Evolutionary conservation across 37 sponge, comb jelly and placozoan genomes (phyloP), one percentile per base, ranked within the genome.

Genomic region (Beroe ovata): DNA sequence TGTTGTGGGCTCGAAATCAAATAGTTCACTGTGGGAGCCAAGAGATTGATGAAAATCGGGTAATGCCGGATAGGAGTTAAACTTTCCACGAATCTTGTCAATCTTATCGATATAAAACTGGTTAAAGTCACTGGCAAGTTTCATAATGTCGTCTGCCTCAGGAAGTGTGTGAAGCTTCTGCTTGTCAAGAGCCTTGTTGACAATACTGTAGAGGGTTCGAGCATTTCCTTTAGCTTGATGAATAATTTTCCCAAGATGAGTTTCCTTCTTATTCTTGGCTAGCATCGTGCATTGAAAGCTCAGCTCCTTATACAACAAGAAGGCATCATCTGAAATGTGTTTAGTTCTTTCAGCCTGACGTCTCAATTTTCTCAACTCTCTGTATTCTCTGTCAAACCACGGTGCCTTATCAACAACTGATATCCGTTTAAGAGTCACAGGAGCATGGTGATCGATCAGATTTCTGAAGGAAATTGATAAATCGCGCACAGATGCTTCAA

Each of bases 361-460:
- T 4, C 63, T 21, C 20, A 62, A 25, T 62, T 62, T 62, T 4
- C 63, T 4, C 29, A 20, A 23, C 4, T 62, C 21, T 23, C 20
- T 62, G 29, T 62, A 62, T 62, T 62, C 63, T 28, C 23, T 28
- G 63, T 62, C 63, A 62, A 62, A 62, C 63, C 63, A 62, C 4
- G 63, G 63, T 62, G 63, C 63, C 8, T 62, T 14, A 16, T 6
- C 54, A 47, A 11, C 54, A 47, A 16, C 6, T 47, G 54, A 47
- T 47, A 47, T 47, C 11, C 11, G 6, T 11, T 47, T 47, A 16
- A 6, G 54, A 11, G 54, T 47, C 11, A 47, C 11, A 16, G 54
- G 54, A 16, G 54, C 54, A 47, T 47, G 54, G 11, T 47, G 6
- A 47, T 47, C 11, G 54, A 47, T 6, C 11, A 47, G 6, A 47